Evolutionary conservation across 1,140 invertebrate genomes (phyloP), one percentile per base, ranked within the genome.

Genomic region (Zaprionus ornatus): DNA sequence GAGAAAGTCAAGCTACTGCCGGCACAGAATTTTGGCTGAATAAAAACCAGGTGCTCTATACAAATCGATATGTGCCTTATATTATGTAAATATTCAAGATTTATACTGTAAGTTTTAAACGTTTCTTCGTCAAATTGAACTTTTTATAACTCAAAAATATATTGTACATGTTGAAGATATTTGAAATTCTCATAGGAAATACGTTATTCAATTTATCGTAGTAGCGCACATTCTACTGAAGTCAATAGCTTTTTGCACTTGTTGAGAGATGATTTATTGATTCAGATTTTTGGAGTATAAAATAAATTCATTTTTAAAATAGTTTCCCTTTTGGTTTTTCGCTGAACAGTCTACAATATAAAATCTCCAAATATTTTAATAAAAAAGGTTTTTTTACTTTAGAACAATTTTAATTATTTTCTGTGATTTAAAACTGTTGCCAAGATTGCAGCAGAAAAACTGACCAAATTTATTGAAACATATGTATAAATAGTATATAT

Each of bases 1-100:
- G 64, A 71, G 52, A 73, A 68, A 62, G 63, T 63, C 59, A 70
- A 70, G 37, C 32, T 21, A 55, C 60, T 50, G 40, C 15, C 23
- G 17, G 32, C 7, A 1, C 2, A 15, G 7, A 15, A 55, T n/a
- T n/a, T 55, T 5, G 21, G 15, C 29, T 32, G 3, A 32, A 17
- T 23, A 55, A 15, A 52, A 25, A 25, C 19, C 37, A n/a, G 37
- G 15, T 6, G 17, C 1, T 19, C n/a, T 19, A 48, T 10, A 50
- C 21, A 59, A 59, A 15, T 37, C 29, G 4, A 35, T 13, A 59
- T 21, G 19, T 10, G 17, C 32, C 13, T 21, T 13, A 7, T 40
- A 23, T 21, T n/a, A 21, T 50, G 19, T 21, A 13, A 23, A 50
- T 23, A 21, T 50, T 9, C 6, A 15, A 1, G 0, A 5, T 42